Percentiles rank a stretch among this genome's conserved stretches.
These are phyloP conservation scores for Sepiola atlantica DNA, from an alignment of 2,888 invertebrate genomes.

Conservation along the genomic window DNA sequence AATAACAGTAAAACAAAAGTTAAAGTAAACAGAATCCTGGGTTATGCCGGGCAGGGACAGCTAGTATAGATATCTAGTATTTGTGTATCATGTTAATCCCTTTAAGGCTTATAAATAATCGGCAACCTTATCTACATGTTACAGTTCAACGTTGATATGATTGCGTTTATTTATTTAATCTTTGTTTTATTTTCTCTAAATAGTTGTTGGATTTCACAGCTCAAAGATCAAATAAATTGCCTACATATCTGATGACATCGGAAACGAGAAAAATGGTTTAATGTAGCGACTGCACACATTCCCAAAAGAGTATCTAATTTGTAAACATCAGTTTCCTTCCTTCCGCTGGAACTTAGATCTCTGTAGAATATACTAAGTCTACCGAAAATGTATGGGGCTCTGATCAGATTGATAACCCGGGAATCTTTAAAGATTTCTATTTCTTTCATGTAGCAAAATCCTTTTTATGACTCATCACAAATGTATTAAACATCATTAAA, in stretches of 20 bases:
- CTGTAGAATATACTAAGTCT: background rate
- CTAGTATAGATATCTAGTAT: too few species aligned
- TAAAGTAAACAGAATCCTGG: too few species aligned
- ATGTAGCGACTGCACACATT: background rate
- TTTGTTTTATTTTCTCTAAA: background rate
- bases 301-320: background rate
- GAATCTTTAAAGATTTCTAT: background rate
- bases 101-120: too few species aligned
- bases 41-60: too few species aligned
- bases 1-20: too few species aligned
- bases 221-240: background rate
- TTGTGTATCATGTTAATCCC: too few species aligned
- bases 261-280: background rate
- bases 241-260: background rate
- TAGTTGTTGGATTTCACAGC: background rate
- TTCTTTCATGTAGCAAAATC: background rate
- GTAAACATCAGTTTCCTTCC: background rate
- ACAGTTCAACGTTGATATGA: too few species aligned
- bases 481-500: background rate
- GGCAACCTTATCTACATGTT: too few species aligned
- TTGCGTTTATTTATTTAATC: background rate
- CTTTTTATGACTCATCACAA: background rate
- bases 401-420: background rate
- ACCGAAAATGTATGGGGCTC: background rate
- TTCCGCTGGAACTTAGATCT: background rate